Percentiles rank a stretch among this genome's conserved stretches.
Conservation (phyloP, 2,113 vertebrate genomes). For the Xiphophorus maculatus region DNA sequence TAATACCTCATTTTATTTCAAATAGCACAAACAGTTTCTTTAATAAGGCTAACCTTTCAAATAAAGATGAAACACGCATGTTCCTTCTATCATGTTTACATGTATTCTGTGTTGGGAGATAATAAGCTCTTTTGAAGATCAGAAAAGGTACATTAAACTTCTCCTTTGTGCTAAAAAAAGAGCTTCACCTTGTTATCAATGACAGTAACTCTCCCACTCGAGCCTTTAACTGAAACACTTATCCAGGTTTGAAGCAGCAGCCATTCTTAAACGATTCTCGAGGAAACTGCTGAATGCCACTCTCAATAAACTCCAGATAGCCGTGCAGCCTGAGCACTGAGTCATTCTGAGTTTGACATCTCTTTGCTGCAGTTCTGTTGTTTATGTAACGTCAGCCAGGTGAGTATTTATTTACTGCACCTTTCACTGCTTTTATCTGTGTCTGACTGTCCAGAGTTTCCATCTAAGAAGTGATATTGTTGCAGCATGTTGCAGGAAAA, state of each 20-base stretch:
- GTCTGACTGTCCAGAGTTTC: slow-evolving; percentile 2
- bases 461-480: not conserved
- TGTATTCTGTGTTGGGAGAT: not conserved
- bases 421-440: slow-evolving; percentile 13
- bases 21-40: slow-evolving; percentile 12
- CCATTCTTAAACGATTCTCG: slow-evolving; percentile 19
- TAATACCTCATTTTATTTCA: not conserved
- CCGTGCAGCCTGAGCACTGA: slow-evolving; percentile 20
- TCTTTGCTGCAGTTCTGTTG: slow-evolving; percentile 7
- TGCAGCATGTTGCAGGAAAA: slow-evolving; percentile 8
- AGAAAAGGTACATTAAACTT: not conserved
- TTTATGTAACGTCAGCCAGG: slow-evolving; percentile 23
- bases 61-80: not conserved
- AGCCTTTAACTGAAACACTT: slow-evolving; percentile 24
- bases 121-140: not conserved
- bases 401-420: slow-evolving; percentile 14
- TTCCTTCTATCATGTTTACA: not conserved
- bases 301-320: slow-evolving; percentile 22
- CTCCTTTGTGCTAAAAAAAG: not conserved
- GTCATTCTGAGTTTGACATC: slow-evolving; percentile 28
- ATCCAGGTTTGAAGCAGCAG: slow-evolving; percentile 8
- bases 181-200: slow-evolving; percentile 15
- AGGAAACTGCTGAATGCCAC: slow-evolving; percentile 23
- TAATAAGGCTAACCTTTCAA: not conserved
- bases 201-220: not conserved